Base-by-base conservation (phyloP, 2,888 invertebrate species). In the Cremastinae sp. region DNA sequence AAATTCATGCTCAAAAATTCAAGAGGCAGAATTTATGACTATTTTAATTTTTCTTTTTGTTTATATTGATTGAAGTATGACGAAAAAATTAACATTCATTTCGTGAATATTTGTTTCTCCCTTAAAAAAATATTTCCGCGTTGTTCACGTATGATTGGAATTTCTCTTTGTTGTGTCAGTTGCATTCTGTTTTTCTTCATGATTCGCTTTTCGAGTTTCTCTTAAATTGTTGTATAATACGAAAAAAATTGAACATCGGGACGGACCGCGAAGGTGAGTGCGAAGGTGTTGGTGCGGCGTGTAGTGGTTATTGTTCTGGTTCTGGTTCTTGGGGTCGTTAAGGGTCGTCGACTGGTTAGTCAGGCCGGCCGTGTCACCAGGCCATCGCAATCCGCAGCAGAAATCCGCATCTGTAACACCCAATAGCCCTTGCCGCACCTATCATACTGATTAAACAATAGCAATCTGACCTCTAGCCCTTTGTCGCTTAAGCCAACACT, bases 351-450 rank as follows among this genome's bases (percentile, higher is more conserved):
- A 88, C 83, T 83, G 85, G 85, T 88, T 88, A 84, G 86, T 84
- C 84, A 84, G 83, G 83, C 83, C 83, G 83, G 81, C 93, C 91
- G 93, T 92, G 90, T 94, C 94, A 91, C 94, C 94, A 88, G 95
- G 95, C 88, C 94, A 93, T 88, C 93, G 93, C 91, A 95, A 93
- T 91, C 95, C 95, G 92, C 95, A 95, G 93, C 95, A 95, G 93
- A 95, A 95, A 92, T 95, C 95, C 91, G 95, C 95, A 95, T 95
- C 95, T 95, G 95, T 90, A 95, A 94, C 92, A 92, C 91, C 91
- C 88, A 89, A 88, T 83, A 87, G 76, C 80, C 70, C 78, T 79
- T 80, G 80, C 79, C 79, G 78, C 79, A 79, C 79, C 79, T 80
- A 77, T 79, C 75, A 80, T 75, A 62, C 77, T 74, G 53, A 69